Evolutionary conservation across 2,797 vertebrate species (phyloP).

Genomic region (Rallus crepitans): DNA sequence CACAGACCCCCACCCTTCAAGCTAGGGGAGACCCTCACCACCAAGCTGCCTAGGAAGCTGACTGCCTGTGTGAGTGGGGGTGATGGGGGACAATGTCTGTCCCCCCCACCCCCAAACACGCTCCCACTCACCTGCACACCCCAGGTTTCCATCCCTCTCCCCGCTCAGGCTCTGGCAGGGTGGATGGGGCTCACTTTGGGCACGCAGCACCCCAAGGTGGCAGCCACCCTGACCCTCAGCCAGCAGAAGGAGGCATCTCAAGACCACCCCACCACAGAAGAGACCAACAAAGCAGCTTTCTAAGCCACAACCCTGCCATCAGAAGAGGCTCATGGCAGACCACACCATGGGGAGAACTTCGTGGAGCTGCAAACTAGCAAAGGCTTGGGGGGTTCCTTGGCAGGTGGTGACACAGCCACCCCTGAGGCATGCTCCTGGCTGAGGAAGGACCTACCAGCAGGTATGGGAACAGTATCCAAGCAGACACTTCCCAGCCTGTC

Average conservation of each 20-base stretch:
- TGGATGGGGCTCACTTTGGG: background rate
- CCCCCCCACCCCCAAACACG: fast-evolving
- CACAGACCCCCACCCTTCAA: fast-evolving
- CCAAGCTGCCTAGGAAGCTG: background rate
- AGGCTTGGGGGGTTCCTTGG: background rate
- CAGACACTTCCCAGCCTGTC: background rate
- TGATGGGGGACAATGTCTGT: background rate
- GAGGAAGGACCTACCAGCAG: background rate
- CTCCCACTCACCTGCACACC: background rate
- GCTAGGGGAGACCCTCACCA: background rate
- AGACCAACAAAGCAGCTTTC: background rate
- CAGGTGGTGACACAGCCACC: background rate
- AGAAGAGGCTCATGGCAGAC: background rate
- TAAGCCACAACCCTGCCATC: background rate
- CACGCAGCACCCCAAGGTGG: background rate
- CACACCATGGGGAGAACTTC: background rate
- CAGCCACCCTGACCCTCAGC: background rate
- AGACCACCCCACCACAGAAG: background rate
- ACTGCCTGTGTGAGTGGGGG: fast-evolving
- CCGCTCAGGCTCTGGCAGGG: background rate
- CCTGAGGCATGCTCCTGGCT: background rate
- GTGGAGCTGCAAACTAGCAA: background rate
- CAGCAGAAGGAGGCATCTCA: background rate
- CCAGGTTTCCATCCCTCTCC: background rate
- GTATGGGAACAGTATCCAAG: background rate